Base-by-base conservation (phyloP, 1,140 invertebrate genomes). In the Drosophila insularis region DNA sequence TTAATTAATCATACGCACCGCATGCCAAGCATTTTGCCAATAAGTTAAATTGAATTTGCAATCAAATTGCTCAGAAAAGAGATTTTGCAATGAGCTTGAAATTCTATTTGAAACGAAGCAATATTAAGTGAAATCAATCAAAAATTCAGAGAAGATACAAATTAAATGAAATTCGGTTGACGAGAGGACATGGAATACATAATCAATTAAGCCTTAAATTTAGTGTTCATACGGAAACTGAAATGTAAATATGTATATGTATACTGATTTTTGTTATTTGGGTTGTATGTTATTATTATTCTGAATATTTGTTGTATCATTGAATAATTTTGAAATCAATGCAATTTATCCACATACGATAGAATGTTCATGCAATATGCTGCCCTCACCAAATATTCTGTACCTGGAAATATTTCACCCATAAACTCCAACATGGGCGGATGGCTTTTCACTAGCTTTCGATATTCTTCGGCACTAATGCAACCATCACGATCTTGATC, bases 1-100 rank as follows among this genome's bases (percentile, higher is more conserved):
- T 79, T 81, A 87, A 86, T 87, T 86, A 87, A 81, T 85, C 80
- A 80, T 85, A 85, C 76, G 80, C 80, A 71, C 70, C 63, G 63
- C 43, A 31, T 71, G 69, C 62, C 80, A 58, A 63, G 65, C 50
- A 74, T 59, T 68, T 37, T 43, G 56, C 63, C 77, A 80, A 71
- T 78, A 78, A 78, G 62, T 78, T 78, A 73, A 74, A 74, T 79
- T 74, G 76, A 74, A 70, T 74, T 77, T 77, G 46, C 64, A 78
- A 78, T 74, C 43, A 78, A 78, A 64, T 56, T 73, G 43, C 58
- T 53, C 27, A 10, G 37, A 31, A 72, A 68, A 68, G 72, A 63
- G 65, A 75, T 69, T 75, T 31, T 8, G 35, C 19, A 75, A 75
- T 63, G 65, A 50, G 59, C 17, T 13, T 58, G 55, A 58, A 58